phyloP scores from a whole-genome alignment of 2,113 vertebrate species.

The Arvicanthis niloticus region DNA sequence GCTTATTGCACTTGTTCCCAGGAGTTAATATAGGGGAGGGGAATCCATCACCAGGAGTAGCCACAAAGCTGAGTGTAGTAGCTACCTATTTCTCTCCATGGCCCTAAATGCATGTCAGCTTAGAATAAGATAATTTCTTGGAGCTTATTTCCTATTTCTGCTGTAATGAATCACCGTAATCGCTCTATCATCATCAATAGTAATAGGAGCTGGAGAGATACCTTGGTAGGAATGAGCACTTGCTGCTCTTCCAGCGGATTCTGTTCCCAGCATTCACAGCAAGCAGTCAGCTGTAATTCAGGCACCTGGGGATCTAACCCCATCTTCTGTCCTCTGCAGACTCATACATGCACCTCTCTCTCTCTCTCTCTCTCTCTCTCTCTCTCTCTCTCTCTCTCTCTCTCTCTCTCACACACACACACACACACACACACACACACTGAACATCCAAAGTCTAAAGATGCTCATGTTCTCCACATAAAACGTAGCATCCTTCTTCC shows the following conservation, averaged over 20 bases:
- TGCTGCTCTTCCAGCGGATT: neutral
- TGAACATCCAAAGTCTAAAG: neutral
- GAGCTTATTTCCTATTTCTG: neutral
- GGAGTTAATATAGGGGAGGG: neutral
- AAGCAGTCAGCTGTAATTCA: neutral
- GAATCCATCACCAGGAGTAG: rapidly evolving
- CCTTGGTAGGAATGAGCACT: neutral
- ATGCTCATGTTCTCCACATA: neutral
- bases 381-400: neutral
- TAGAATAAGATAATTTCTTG: neutral
- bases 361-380: neutral
- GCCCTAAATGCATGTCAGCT: neutral
- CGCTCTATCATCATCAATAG: neutral
- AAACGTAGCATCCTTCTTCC: neutral
- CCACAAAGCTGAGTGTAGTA: neutral
- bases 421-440: neutral
- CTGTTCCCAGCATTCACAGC: neutral
- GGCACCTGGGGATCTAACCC: neutral
- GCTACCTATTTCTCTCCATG: neutral
- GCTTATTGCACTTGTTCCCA: neutral
- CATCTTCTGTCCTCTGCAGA: neutral
- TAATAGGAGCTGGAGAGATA: neutral
- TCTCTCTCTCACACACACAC: neutral
- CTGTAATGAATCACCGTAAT: neutral
- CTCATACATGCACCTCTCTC: neutral